Percentiles rank a stretch among this genome's conserved stretches.
phyloP scores from a whole-genome alignment of 2,113 vertebrate genomes.

The Trichechus manatus region DNA sequence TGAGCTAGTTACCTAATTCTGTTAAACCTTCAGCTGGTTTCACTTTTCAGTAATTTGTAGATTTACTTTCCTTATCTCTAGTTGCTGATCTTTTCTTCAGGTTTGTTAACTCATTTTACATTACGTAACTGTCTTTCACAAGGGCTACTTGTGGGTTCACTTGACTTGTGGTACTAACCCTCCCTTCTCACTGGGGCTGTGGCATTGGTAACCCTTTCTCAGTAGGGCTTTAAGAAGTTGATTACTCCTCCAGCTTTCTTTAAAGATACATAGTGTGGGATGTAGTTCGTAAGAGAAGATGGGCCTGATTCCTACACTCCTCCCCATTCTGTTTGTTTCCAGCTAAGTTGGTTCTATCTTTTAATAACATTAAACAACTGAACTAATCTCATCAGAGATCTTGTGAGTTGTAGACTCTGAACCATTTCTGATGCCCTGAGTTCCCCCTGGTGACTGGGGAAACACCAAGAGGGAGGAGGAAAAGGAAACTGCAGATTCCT shows the following conservation, averaged over 20 bases:
- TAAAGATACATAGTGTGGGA: background rate
- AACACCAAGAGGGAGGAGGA: background rate
- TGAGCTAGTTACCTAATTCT: background rate
- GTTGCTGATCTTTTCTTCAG: background rate
- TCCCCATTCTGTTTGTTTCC: constrained; percentile 17
- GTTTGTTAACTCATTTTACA: background rate
- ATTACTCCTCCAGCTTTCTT: constrained; percentile 8
- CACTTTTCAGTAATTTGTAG: constrained; percentile 53
- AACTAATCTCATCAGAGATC: constrained; percentile 17
- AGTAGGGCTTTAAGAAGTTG: background rate
- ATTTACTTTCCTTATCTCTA: background rate
- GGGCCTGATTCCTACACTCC: background rate
- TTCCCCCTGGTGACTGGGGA: constrained; percentile 27
- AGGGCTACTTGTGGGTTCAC: background rate
- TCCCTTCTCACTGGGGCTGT: background rate
- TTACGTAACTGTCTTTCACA: background rate
- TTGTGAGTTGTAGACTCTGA: constrained; percentile 31
- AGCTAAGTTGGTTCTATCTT: constrained; percentile 11
- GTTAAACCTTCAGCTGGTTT: background rate
- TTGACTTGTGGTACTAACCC: background rate
- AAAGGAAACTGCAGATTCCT: constrained; percentile 58
- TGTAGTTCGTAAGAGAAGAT: constrained; percentile 60
- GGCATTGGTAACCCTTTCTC: background rate
- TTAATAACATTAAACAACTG: background rate
- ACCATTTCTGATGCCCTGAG: constrained; percentile 50